phyloP scores from a whole-genome alignment of 2,888 invertebrate species.

The Agrypnus murinus region DNA sequence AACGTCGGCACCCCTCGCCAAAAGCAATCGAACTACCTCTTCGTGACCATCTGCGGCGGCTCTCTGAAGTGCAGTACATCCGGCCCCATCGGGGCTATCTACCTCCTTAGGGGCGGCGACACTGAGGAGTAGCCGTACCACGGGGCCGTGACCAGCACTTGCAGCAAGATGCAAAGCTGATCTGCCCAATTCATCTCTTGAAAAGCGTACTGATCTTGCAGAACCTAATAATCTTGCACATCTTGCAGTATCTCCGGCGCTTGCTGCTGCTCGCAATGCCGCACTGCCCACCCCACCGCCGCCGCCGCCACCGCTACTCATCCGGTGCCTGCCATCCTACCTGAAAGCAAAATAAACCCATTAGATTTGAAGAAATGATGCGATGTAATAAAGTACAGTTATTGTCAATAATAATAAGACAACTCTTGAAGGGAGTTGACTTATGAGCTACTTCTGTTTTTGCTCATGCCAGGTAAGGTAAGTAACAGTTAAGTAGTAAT shows the following conservation, averaged over 20 bases:
- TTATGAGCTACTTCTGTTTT: too few species aligned
- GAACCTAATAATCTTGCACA: slow-evolving; percentile 65
- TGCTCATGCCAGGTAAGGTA: too few species aligned
- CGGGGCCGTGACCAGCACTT: slow-evolving; percentile 66
- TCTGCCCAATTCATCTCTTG: slow-evolving; percentile 68
- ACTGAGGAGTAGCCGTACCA: slow-evolving; percentile 66
- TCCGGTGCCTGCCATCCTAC: slow-evolving; percentile 69
- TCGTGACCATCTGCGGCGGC: slow-evolving; percentile 89
- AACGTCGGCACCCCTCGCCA: slow-evolving; percentile 80
- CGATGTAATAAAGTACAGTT: too few species aligned
- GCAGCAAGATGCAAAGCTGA: slow-evolving; percentile 69
- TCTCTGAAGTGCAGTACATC: slow-evolving; percentile 84
- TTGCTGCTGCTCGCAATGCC: slow-evolving; percentile 68
- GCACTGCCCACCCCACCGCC: slow-evolving; percentile 61
- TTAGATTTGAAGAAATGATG: too few species aligned
- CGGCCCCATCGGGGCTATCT: slow-evolving; percentile 74
- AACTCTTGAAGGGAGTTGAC: too few species aligned
- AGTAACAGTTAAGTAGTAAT: too few species aligned
- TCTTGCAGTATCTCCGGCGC: slow-evolving; percentile 66
- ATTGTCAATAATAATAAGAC: too few species aligned
- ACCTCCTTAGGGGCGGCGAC: slow-evolving; percentile 71
- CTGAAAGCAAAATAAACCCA: slow-evolving; percentile 60
- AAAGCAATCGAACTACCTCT: slow-evolving; percentile 81
- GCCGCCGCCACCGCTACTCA: slow-evolving; percentile 63
- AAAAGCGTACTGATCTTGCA: slow-evolving; percentile 67